Base-by-base conservation (phyloP, 2,113 vertebrate species). In the Dipodomys spectabilis region DNA sequence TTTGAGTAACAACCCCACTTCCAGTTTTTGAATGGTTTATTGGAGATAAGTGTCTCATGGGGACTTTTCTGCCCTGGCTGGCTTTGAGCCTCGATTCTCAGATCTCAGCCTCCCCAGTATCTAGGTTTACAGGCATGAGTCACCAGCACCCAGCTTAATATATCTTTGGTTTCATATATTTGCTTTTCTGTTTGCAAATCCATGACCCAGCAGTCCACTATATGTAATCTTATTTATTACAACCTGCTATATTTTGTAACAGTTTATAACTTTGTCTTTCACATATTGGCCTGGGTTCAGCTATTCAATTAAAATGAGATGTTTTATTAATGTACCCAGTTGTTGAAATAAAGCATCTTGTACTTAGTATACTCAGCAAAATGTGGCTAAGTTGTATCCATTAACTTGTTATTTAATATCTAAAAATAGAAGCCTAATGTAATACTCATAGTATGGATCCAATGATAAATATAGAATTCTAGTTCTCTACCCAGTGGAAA, bases 261-360 rank as follows among this genome's bases (percentile, higher is more conserved):
- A 60, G n/a, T 84, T 92, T 94, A 30, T 67, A 92, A 82, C 5
- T 68, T 65, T 60, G 28, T 78, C 79, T 92, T 81, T 85, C 44
- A 88, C 27, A 35, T 57, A 22, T 69, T 96, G 89, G 64, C 72
- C 60, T 4, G 1, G 3, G 30, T 91, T 94, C 64, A 95, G 84
- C 72, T 86, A 87, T 84, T 91, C 95, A 92, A 93, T 94, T 95
- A 97, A 97, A 95, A 87, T 87, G 27, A 91, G 27, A 95, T 95
- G 39, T 86, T 95, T 95, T 94, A 90, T 95, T 94, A 90, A 93
- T 90, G 28, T 87, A 83, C 62, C 92, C 62, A 86, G 20, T 91
- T 82, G 60, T 69, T 85, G 79, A 95, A 45, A 81, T 27, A 64
- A 96, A 91, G n/a, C 68, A 93, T 82, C 82, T 92, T 88, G 35